phyloP scores from a whole-genome alignment of 2,888 invertebrate species.

The Netelia inedita region DNA sequence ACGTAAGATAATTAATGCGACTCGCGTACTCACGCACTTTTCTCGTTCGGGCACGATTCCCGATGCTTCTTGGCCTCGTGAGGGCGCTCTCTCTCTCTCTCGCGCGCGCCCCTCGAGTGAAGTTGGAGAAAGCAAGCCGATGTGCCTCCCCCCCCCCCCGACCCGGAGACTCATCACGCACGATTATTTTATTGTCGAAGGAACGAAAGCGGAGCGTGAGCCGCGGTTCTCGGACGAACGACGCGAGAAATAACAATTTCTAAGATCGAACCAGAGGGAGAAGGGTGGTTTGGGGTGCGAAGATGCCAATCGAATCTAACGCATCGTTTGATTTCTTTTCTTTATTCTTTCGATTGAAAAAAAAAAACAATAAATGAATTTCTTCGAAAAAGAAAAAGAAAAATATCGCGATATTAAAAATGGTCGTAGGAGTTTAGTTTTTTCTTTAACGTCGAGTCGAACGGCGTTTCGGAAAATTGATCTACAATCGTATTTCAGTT shows the following conservation, averaged over 20 bases:
- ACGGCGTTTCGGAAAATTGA: too few relatives aligned
- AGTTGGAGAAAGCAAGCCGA: constrained; percentile 54
- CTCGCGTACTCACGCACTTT: constrained; percentile 51
- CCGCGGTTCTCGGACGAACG: constrained; percentile 36
- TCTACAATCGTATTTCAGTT: too few relatives aligned
- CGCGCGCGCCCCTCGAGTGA: neutral
- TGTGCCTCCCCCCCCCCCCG: too few relatives aligned
- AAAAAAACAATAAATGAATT: neutral
- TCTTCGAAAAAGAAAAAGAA: neutral
- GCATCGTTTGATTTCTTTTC: too few relatives aligned
- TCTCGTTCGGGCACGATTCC: constrained; percentile 37
- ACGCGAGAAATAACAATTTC: neutral
- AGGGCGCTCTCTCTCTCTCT: constrained; percentile 26
- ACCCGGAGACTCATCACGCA: constrained; percentile 30
- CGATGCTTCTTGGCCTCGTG: constrained; percentile 38
- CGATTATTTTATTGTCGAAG: constrained; percentile 65
- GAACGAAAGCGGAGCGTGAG: constrained; percentile 62
- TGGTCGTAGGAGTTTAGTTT: neutral
- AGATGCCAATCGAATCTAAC: too few relatives aligned
- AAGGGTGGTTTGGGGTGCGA: too few relatives aligned
- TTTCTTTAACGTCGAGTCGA: too few relatives aligned
- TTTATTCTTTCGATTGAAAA: neutral
- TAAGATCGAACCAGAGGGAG: too few relatives aligned
- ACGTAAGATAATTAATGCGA: constrained; percentile 54
- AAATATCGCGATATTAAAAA: neutral